Conservation (phyloP, 2,797 vertebrate genomes). For the Cercopithecus diana region DNA sequence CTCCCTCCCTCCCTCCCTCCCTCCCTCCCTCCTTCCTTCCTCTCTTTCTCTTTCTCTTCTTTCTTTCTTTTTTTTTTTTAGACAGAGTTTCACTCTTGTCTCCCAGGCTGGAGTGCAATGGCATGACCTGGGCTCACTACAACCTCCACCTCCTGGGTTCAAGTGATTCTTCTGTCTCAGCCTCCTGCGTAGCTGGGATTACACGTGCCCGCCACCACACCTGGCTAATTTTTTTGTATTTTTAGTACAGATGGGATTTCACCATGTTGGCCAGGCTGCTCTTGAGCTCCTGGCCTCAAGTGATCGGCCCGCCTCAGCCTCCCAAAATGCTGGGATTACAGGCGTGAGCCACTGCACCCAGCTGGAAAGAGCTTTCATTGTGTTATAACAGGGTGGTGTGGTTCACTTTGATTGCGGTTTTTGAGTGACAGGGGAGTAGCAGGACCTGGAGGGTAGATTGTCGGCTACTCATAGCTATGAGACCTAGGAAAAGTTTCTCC, state of each 20-base stretch:
- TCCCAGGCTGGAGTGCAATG: too few relatives aligned
- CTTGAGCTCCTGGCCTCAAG: not conserved
- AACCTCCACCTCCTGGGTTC: not conserved
- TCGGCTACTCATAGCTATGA: accelerated
- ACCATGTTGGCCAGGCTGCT: not conserved
- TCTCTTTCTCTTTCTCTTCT: too few relatives aligned
- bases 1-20: accelerated
- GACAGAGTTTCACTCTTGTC: too few relatives aligned
- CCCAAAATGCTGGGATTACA: not conserved
- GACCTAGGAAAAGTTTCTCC: not conserved
- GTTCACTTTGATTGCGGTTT: not conserved
- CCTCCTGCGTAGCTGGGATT: not conserved
- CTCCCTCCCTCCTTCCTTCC: too few relatives aligned
- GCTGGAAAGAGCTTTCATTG: not conserved
- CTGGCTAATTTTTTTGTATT: not conserved
- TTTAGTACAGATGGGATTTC: not conserved
- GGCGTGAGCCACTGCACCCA: accelerated
- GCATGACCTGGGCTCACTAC: not conserved
- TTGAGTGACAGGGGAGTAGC: not conserved
- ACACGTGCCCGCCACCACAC: not conserved
- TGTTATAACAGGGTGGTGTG: not conserved
- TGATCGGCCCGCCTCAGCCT: not conserved
- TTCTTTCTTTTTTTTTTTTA: too few relatives aligned
- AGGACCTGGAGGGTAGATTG: accelerated
- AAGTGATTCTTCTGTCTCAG: not conserved